Base-by-base conservation (phyloP, 2,888 invertebrate genomes). In the Heliconius charithonia region DNA sequence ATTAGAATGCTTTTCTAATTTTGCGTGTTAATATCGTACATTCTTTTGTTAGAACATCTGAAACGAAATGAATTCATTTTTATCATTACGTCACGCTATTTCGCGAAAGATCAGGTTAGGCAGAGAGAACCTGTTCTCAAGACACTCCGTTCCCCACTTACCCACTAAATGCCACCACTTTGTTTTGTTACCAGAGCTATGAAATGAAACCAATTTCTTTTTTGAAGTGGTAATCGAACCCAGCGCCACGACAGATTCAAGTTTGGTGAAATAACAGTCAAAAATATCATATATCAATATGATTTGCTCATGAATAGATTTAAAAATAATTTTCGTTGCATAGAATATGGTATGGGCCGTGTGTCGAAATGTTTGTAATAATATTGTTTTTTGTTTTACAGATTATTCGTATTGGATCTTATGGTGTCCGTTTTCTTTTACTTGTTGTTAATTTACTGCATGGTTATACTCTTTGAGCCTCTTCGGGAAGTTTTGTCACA, bases 351-450 rank as follows among this genome's bases (percentile, higher is more conserved):
- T 9, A 59, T 59, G n/a, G 59, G 3, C n/a, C 10, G 10, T 59
- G n/a, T n/a, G n/a, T n/a, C 9, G 3, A 10, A 59, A 32, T 66
- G 37, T 41, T 16, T 19, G 7, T 45, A 12, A 63, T 32, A 12
- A 63, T 32, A n/a, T 70, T 45, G 63, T 56, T n/a, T 78, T 37
- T 75, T 82, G 81, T 83, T 80, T 93, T 96, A 75, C 93, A 96
- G 96, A 81, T 86, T 96, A 37, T 96, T 92, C 88, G 86, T 95
- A 1, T 67, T 96, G 80, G 96, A 96, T 85, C 90, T 92, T 56
- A 77, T 95, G 25, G 93, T 94, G 1, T 89, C 95, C 0, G 82
- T 95, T 25, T 90, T 95, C 74, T 94, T 96, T 86, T 96, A 95
- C 84, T 85, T 94, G 22, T 84, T 95, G 25, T 79, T 96, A 10